phyloP scores from a whole-genome alignment of 2,888 invertebrate species.

The Polydrusus pterygomalis region DNA sequence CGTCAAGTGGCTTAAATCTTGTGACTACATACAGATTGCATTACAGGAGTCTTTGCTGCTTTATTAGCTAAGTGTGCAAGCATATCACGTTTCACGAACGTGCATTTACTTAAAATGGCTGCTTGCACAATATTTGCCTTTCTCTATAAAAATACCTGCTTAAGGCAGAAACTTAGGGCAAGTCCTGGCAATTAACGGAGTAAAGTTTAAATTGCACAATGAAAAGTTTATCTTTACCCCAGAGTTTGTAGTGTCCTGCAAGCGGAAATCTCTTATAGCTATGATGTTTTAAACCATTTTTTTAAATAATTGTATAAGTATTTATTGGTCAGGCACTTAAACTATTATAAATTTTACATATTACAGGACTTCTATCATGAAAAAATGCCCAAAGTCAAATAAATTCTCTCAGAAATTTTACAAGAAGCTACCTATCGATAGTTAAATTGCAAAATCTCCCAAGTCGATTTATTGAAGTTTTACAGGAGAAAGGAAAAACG shows the following conservation, averaged over 20 bases:
- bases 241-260: not conserved
- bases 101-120: constrained; percentile 17
- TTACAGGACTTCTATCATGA: too few species aligned
- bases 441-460: too few species aligned
- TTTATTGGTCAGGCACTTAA: too few species aligned
- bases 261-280: not conserved
- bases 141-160: constrained; percentile 9
- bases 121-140: constrained; percentile 11
- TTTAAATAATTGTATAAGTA: too few species aligned
- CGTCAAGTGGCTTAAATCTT: not conserved
- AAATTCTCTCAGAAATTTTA: too few species aligned
- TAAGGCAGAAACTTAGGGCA: constrained; percentile 5
- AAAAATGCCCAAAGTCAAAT: too few species aligned
- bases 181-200: constrained; percentile 1
- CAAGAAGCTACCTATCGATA: too few species aligned
- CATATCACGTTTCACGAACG: constrained; percentile 16
- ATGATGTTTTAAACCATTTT: not conserved
- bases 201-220: not conserved
- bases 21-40: constrained; percentile 1
- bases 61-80: constrained; percentile 10
- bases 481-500: too few species aligned
- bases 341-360: too few species aligned
- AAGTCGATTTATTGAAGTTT: too few species aligned
- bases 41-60: constrained; percentile 12
- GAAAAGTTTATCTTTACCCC: not conserved